These are phyloP conservation scores for Calliopsis andreniformis DNA, from an alignment of 1,140 invertebrate species.

Conservation along the genomic window DNA sequence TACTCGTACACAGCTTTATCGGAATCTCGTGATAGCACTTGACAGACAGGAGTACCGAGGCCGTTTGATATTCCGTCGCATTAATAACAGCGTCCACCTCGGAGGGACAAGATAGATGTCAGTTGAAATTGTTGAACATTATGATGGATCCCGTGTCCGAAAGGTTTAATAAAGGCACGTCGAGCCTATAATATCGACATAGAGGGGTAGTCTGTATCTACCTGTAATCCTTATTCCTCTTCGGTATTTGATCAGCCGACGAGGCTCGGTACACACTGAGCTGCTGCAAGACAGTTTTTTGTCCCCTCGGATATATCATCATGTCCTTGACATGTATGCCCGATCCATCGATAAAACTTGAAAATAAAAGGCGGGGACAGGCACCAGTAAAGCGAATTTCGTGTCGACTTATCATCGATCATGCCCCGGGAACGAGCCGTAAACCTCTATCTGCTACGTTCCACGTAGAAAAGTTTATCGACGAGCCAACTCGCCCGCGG, in stretches of 20 bases:
- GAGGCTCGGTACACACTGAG: not conserved
- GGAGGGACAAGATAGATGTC: slow-evolving; percentile 21
- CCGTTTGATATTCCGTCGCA: slow-evolving; percentile 10
- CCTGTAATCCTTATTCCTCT: slow-evolving; percentile 5
- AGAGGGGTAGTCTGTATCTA: not conserved
- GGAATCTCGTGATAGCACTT: not conserved
- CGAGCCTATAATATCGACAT: slow-evolving; percentile 33
- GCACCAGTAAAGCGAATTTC: slow-evolving; percentile 31
- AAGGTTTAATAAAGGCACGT: slow-evolving; percentile 31
- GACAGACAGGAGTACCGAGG: not conserved
- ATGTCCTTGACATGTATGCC: slow-evolving; percentile 35
- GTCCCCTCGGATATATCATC: slow-evolving; percentile 43
- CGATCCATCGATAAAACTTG: slow-evolving; percentile 37
- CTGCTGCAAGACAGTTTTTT: slow-evolving; percentile 32
- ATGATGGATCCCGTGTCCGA: slow-evolving; percentile 41
- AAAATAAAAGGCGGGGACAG: slow-evolving; percentile 26
- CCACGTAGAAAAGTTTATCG: slow-evolving; percentile 50
- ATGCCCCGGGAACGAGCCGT: slow-evolving; percentile 49
- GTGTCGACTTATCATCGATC: slow-evolving; percentile 49
- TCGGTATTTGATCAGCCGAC: slow-evolving; percentile 37
- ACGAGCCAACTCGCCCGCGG: slow-evolving; percentile 48
- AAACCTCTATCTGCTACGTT: slow-evolving; percentile 47
- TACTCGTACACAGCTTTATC: too few relatives aligned
- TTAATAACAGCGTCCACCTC: slow-evolving; percentile 3
- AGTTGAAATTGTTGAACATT: slow-evolving; percentile 18